These are phyloP conservation scores for Borostomias antarcticus DNA, from an alignment of 2,797 vertebrate species.

Conservation along the genomic window DNA sequence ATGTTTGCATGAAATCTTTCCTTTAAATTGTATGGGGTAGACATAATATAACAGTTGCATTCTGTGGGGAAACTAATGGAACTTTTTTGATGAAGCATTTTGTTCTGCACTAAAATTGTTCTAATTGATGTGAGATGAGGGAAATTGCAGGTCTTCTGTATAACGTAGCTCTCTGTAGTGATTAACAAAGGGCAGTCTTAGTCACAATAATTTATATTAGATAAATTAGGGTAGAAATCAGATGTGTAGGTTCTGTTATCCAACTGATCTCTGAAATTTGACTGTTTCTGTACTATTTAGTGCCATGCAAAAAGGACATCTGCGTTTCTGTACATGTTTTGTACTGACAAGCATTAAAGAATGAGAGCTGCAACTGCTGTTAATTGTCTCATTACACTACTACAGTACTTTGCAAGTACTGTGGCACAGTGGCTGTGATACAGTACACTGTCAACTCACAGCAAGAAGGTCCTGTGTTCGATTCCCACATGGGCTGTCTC, in stretches of 20 bases:
- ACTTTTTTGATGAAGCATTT: slow-evolving; percentile 7
- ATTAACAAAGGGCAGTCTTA: slow-evolving; percentile 20
- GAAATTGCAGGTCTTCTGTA: slow-evolving; percentile 27
- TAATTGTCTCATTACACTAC: slow-evolving; percentile 36
- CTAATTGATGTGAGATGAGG: slow-evolving; percentile 16
- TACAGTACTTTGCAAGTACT: slow-evolving; percentile 6
- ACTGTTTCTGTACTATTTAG: slow-evolving; percentile 36
- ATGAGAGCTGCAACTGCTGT: slow-evolving; percentile 46
- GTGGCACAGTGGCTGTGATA: neutral
- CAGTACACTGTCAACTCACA: no score
- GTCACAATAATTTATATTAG: slow-evolving; percentile 25
- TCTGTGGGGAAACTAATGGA: slow-evolving; percentile 5
- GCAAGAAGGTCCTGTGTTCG: no score
- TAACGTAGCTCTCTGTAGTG: slow-evolving; percentile 14
- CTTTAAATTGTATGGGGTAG: neutral
- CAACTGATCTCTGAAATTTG: slow-evolving; percentile 27
- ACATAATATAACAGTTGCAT: slow-evolving; percentile 13
- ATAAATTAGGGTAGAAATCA: slow-evolving; percentile 14
- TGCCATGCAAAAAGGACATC: slow-evolving; percentile 29
- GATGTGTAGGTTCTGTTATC: slow-evolving; percentile 24
- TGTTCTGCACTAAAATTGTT: slow-evolving; percentile 40
- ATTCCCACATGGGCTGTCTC: no score
- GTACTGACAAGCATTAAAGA: slow-evolving; percentile 55
- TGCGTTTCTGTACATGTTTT: slow-evolving; percentile 23
- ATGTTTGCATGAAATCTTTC: slow-evolving; percentile 2